Conservation (phyloP, 2,113 vertebrate species). For the Echinops telfairi region DNA sequence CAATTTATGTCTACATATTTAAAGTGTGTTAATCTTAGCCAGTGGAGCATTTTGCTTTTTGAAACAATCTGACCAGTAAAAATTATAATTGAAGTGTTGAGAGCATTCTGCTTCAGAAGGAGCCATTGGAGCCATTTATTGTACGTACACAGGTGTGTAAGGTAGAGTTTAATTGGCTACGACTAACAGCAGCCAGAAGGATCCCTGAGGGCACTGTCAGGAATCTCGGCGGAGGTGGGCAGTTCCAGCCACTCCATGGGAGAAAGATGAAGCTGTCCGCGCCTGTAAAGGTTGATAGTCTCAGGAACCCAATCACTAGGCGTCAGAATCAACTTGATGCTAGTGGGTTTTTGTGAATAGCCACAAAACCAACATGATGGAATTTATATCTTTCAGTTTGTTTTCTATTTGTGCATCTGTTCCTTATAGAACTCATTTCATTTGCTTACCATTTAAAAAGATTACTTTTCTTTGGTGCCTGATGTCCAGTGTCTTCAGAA, state of each 20-base stretch:
- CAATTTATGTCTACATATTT: not conserved
- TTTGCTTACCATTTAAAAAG: not conserved
- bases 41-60: not conserved
- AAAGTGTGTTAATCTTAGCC: not conserved
- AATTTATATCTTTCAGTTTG: not conserved
- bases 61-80: not conserved
- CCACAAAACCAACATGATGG: not conserved
- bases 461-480: not conserved
- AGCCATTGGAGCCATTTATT: not conserved
- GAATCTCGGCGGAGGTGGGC: no score
- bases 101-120: not conserved
- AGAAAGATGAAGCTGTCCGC: no score
- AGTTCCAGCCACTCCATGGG: no score
- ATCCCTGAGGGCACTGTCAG: no score
- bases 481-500: slow-evolving; percentile 5
- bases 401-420: not conserved
- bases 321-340: not conserved
- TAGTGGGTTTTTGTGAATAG: not conserved
- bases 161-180: not conserved
- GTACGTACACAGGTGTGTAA: not conserved
- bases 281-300: no score
- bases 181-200: no score
- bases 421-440: not conserved
- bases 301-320: not conserved
- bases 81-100: not conserved